A percentile compares a stretch with the other conserved stretches of the same genome.
Conservation (phyloP, 1,140 invertebrate genomes). For the Drosophila rhopaloa region DNA sequence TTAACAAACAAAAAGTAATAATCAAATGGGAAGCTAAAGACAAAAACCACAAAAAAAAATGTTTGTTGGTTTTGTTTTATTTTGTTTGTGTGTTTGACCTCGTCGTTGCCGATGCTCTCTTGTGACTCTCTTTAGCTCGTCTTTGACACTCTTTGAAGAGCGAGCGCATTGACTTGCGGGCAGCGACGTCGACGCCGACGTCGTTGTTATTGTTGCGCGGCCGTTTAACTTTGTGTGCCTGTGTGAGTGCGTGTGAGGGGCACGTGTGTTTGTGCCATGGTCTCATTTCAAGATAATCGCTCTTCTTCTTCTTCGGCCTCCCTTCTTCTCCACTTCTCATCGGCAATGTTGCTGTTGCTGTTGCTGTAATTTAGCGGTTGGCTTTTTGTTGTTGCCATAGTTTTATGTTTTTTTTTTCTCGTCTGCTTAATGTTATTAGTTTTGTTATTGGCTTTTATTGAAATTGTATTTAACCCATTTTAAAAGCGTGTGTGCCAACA, state of each 20-base stretch:
- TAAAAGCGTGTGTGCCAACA: slow-evolving; percentile 67
- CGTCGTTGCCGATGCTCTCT: slow-evolving; percentile 56
- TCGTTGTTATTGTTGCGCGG: slow-evolving; percentile 77
- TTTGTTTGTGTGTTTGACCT: slow-evolving; percentile 71
- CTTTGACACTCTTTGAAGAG: slow-evolving; percentile 16
- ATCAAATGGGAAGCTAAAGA: slow-evolving; percentile 61
- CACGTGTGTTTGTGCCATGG: slow-evolving; percentile 61
- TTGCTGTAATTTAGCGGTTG: slow-evolving; percentile 79
- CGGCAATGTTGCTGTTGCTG: slow-evolving; percentile 27
- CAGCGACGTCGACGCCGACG: slow-evolving; percentile 48
- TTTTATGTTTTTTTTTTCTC: slow-evolving; percentile 45
- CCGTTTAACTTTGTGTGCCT: slow-evolving; percentile 69
- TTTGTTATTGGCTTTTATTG: slow-evolving; percentile 50
- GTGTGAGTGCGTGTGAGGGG: slow-evolving; percentile 34
- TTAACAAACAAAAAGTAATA: slow-evolving; percentile 59
- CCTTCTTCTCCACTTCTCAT: background rate
- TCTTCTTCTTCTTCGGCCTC: slow-evolving; percentile 8
- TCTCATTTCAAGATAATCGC: slow-evolving; percentile 82
- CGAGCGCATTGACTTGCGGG: slow-evolving; percentile 65
- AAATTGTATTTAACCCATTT: slow-evolving; percentile 75
- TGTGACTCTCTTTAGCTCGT: slow-evolving; percentile 12
- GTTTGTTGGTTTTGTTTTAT: slow-evolving; percentile 56
- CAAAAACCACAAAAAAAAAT: slow-evolving; percentile 2
- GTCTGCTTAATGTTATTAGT: slow-evolving; percentile 74
- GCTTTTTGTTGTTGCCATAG: slow-evolving; percentile 46